Evolutionary conservation across 2,797 vertebrate genomes (phyloP).

Genomic region (Leptoclinus maculatus): DNA sequence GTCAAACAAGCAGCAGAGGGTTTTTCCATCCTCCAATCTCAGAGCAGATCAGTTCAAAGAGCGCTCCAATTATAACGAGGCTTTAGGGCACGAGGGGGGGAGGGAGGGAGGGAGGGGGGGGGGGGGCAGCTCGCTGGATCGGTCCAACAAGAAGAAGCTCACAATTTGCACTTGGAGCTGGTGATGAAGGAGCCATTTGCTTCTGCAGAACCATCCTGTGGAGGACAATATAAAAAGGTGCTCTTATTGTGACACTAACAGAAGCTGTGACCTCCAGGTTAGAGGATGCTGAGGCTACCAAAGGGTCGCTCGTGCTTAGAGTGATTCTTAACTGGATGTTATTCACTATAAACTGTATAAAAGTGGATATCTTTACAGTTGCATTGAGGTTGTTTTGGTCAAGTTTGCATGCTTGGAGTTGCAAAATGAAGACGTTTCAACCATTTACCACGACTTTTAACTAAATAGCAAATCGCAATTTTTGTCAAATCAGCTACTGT

Average conservation of each 20-base stretch:
- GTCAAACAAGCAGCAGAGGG: constrained; percentile 49
- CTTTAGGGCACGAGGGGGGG: constrained; percentile 46
- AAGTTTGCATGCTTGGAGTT: background rate
- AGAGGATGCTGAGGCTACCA: background rate
- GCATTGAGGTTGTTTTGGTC: background rate
- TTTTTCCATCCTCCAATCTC: constrained; percentile 61
- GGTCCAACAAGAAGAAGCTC: constrained; percentile 31
- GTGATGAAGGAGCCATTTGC: constrained; percentile 41
- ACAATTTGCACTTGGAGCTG: constrained; percentile 44
- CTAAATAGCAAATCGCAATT: background rate
- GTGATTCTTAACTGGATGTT: background rate
- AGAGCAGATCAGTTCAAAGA: constrained; percentile 64
- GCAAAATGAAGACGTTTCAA: background rate
- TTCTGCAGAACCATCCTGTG: background rate
- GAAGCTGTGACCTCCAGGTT: background rate
- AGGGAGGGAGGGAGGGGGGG: background rate
- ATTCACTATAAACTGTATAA: background rate
- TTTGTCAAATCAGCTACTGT: background rate
- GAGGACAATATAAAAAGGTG: background rate
- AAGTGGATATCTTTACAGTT: accelerated
- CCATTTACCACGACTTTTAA: background rate
- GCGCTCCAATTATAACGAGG: constrained; percentile 68
- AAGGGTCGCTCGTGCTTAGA: background rate
- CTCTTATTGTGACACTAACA: background rate
- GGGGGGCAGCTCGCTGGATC: constrained; percentile 23